Conservation (phyloP, 2,888 invertebrate species). For the Flexamia atlantica region DNA sequence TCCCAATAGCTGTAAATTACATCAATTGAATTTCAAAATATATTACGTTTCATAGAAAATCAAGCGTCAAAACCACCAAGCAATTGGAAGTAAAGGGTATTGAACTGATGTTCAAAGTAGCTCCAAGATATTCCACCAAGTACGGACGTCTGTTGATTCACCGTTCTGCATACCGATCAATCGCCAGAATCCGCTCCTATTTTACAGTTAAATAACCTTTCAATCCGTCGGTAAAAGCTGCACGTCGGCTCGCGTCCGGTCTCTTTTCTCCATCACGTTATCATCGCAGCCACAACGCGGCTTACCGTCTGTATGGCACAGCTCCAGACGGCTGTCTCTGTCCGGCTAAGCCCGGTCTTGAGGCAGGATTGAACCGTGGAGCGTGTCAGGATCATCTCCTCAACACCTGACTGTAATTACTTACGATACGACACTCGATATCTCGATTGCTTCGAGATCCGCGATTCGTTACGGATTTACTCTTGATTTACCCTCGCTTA, state of each 20-base stretch:
- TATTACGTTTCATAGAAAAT: no score
- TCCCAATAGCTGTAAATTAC: no score
- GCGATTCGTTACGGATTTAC: background rate
- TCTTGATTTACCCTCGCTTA: no score
- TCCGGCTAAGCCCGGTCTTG: background rate
- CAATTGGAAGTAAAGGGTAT: no score
- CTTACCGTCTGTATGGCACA: no score
- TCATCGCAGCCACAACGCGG: background rate
- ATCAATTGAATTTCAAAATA: no score
- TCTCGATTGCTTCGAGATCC: conserved; percentile 3
- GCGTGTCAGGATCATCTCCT: conserved; percentile 38
- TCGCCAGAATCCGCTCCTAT: background rate
- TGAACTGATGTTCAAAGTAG: no score
- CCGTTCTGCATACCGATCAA: background rate
- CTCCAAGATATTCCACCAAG: no score
- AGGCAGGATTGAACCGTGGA: conserved; percentile 25
- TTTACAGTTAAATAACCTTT: background rate
- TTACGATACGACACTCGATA: conserved; percentile 7
- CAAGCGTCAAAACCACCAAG: no score
- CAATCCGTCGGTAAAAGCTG: background rate
- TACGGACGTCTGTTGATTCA: no score
- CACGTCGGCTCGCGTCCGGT: background rate
- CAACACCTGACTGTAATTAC: conserved; percentile 20
- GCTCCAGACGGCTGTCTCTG: conserved; percentile 24
- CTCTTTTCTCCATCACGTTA: no score